Evolutionary conservation across 2,797 vertebrate genomes (phyloP).

Genomic region (Delichon dasypus): DNA sequence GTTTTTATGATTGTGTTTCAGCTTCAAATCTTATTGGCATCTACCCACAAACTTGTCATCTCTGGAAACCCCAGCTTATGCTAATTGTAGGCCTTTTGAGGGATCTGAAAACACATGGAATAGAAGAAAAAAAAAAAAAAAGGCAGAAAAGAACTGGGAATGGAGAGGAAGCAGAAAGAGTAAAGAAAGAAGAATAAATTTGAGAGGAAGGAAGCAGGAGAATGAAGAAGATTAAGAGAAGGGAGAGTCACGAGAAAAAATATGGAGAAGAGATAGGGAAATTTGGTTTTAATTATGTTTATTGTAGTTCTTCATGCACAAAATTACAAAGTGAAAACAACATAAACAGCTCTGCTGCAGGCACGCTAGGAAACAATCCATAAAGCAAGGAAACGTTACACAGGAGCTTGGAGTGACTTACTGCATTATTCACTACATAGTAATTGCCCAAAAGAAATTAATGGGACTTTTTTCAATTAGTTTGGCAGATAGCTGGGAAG

Average conservation of each 20-base stretch:
- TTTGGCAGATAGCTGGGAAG: slow-evolving; percentile 29
- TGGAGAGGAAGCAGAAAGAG: neutral
- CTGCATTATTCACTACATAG: slow-evolving; percentile 26
- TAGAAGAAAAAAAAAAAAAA: neutral
- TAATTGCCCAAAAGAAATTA: slow-evolving; percentile 53
- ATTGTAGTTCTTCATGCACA: slow-evolving; percentile 58
- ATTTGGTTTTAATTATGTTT: slow-evolving; percentile 60
- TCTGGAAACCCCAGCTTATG: slow-evolving; percentile 11
- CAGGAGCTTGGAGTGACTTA: slow-evolving; percentile 40
- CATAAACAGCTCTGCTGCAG: slow-evolving; percentile 52
- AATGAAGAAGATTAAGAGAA: neutral
- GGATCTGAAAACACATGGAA: neutral
- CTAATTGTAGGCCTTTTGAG: neutral
- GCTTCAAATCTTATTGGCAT: slow-evolving; percentile 22
- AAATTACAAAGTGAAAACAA: slow-evolving; percentile 57
- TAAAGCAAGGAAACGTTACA: slow-evolving; percentile 36
- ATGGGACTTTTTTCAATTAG: slow-evolving; percentile 56
- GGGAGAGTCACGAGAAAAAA: neutral
- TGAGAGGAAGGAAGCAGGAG: neutral
- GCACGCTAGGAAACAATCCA: slow-evolving; percentile 50
- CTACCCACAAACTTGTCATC: slow-evolving; percentile 42
- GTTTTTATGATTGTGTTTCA: slow-evolving; percentile 12
- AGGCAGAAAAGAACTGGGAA: neutral
- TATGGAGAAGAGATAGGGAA: slow-evolving; percentile 32
- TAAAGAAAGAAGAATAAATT: neutral